Evolutionary conservation across 2,113 vertebrate species (phyloP).

Genomic region (Misgurnus anguillicaudatus): DNA sequence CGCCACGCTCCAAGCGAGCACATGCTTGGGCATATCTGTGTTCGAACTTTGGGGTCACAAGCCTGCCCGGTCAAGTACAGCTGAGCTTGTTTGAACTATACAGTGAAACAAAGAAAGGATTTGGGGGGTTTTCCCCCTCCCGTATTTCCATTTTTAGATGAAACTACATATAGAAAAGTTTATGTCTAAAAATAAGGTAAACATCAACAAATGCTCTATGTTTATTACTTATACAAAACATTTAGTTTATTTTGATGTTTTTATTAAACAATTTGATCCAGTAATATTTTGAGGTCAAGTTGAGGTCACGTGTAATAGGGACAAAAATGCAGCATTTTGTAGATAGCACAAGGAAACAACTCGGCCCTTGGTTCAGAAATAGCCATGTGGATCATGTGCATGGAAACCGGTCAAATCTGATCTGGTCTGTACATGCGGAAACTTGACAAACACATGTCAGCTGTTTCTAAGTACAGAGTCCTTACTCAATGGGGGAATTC

Average conservation of each 20-base stretch:
- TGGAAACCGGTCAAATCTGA: slow-evolving; percentile 30
- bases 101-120: not conserved
- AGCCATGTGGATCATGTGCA: slow-evolving; percentile 35
- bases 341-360: slow-evolving; percentile 28
- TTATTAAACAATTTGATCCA: too few species aligned
- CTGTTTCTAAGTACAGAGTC: slow-evolving; percentile 2
- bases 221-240: too few species aligned
- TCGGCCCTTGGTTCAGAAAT: slow-evolving; percentile 41
- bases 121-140: not conserved
- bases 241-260: too few species aligned
- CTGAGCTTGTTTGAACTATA: not conserved
- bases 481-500: slow-evolving; percentile 11
- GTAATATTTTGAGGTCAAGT: too few species aligned
- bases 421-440: slow-evolving; percentile 31
- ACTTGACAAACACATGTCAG: slow-evolving; percentile 21
- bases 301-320: not conserved
- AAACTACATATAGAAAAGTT: not conserved
- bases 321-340: slow-evolving; percentile 2
- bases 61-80: slow-evolving; percentile 25
- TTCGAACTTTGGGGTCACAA: slow-evolving; percentile 30
- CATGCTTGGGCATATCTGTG: slow-evolving; percentile 19
- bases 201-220: too few species aligned
- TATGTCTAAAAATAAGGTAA: not conserved
- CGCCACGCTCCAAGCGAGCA: slow-evolving; percentile 40
- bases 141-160: not conserved